Base-by-base conservation (phyloP, 2,888 invertebrate species). In the Chrysotoxum bicinctum region DNA sequence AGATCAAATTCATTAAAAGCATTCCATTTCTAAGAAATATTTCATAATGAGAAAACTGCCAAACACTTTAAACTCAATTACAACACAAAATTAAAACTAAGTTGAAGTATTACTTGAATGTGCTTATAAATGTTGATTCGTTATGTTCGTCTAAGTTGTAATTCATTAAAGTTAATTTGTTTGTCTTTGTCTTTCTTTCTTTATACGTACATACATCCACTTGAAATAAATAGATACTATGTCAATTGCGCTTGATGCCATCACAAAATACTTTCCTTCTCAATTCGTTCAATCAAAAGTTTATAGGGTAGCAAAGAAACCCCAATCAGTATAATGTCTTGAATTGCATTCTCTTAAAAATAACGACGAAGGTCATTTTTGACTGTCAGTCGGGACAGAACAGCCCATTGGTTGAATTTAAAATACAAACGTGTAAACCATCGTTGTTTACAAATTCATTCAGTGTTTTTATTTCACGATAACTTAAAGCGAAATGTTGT, bases 401-500 rank as follows among this genome's bases (percentile, higher is more conserved):
- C 30, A 23, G 0, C 40, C 40, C 1, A 6, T n/a, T n/a, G 3
- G 23, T 21, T 43, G 16, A 0, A 16, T 40, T 7, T 9, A 12
- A 43, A n/a, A 43, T 2, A 62, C 3, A 16, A 3, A 45, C 43
- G 3, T 3, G 43, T 58, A 32, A 54, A 32, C 32, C 14, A 16
- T 40, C 3, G 9, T 60, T 23, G 8, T 45, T 45, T 64, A 64
- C 16, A 32, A 45, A 45, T 64, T 64, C 64, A 64, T 64, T 64
- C 64, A 64, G 32, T 37, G 19, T n/a, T 50, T 50, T 50, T n/a
- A 50, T 73, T 60, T 45, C 14, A n/a, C 45, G 14, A 23, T 64
- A 70, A 54, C 64, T 78, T 54, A 19, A 77, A 12, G 43, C 16
- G 35, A 77, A 70, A 77, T 45, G 10, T 62, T 23, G 62, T 64